Conservation (phyloP, 2,888 invertebrate species). For the Seira sanloemensis region DNA sequence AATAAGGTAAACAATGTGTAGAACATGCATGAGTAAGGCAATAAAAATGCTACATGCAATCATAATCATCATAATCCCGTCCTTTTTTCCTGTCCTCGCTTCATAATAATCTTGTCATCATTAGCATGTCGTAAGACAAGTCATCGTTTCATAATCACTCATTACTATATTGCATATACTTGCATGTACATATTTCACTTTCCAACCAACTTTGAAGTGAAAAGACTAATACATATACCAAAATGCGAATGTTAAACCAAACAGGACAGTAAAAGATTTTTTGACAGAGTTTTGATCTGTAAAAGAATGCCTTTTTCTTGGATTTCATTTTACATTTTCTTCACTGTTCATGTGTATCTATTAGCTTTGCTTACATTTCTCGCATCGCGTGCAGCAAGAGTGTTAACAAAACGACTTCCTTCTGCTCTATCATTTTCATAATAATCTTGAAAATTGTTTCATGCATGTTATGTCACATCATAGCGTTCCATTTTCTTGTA, state of each 20-base stretch:
- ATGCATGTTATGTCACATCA: not conserved
- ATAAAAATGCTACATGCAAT: not conserved
- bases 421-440: not conserved
- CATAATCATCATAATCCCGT: not conserved
- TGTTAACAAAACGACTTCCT: not conserved
- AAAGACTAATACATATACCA: too few relatives aligned
- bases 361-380: too few relatives aligned
- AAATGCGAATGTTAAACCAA: too few relatives aligned
- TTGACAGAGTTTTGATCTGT: too few relatives aligned
- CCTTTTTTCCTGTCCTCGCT: not conserved
- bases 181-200: too few relatives aligned
- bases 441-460: not conserved
- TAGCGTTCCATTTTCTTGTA: not conserved
- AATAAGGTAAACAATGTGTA: not conserved
- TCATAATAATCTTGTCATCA: slow-evolving; percentile 43
- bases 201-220: too few relatives aligned
- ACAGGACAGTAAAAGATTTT: too few relatives aligned
- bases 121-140: slow-evolving; percentile 31
- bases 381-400: not conserved
- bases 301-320: too few relatives aligned
- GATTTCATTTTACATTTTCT: too few relatives aligned
- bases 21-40: not conserved
- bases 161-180: too few relatives aligned
- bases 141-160: not conserved
- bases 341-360: too few relatives aligned